A percentile compares a stretch with the other conserved stretches of the same genome.
phyloP scores from a whole-genome alignment of 1,140 invertebrate species.

The Spodoptera litura region DNA sequence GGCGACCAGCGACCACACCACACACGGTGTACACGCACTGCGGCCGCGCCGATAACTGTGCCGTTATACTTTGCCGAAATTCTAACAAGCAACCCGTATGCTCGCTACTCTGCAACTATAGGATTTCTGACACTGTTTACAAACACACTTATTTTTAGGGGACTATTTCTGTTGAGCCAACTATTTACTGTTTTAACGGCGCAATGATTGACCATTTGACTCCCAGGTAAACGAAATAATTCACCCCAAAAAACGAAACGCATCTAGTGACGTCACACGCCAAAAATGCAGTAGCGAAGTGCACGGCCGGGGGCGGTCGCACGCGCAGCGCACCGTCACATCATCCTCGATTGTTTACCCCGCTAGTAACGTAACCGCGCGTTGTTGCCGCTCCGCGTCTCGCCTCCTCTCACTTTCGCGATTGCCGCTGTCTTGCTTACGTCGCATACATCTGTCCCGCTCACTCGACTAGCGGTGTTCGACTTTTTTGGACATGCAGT shows the following conservation, averaged over 20 bases:
- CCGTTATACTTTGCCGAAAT: constrained; percentile 42
- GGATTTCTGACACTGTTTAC: constrained; percentile 50
- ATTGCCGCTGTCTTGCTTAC: constrained; percentile 62
- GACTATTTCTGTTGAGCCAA: constrained; percentile 26
- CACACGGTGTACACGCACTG: constrained; percentile 59
- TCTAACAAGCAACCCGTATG: constrained; percentile 4
- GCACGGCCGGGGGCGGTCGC: constrained; percentile 70
- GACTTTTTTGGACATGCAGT: constrained; percentile 82
- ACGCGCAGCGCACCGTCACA: constrained; percentile 73
- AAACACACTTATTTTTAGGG: constrained; percentile 49
- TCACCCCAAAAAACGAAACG: constrained; percentile 29
- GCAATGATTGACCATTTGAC: not conserved
- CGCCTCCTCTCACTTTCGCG: constrained; percentile 84
- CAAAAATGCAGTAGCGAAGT: constrained; percentile 81
- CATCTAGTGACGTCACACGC: constrained; percentile 72
- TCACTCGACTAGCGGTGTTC: constrained; percentile 80
- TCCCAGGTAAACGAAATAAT: constrained; percentile 32
- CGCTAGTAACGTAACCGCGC: constrained; percentile 75
- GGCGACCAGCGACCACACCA: constrained; percentile 46
- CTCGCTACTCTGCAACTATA: constrained; percentile 7
- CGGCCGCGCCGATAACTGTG: constrained; percentile 43
- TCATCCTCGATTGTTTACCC: constrained; percentile 80
- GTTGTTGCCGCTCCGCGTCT: constrained; percentile 75
- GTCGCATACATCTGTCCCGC: constrained; percentile 60
- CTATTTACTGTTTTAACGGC: no score